Percentiles rank a stretch among this genome's conserved stretches.
Conservation (phyloP, 2,113 vertebrate genomes). For the Tetrax tetrax region DNA sequence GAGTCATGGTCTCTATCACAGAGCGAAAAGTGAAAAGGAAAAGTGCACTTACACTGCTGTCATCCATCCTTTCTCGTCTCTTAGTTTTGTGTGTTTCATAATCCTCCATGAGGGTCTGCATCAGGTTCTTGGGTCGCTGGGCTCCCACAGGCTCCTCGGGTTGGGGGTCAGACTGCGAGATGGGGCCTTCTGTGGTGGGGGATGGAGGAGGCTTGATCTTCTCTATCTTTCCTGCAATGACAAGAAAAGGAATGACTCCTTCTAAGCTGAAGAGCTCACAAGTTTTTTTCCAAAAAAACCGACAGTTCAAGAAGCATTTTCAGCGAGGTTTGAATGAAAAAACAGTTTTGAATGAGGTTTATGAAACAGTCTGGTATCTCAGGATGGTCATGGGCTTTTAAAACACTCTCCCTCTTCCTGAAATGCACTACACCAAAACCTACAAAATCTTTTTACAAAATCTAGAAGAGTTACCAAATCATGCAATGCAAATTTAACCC, state of each 20-base stretch:
- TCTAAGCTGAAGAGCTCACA: constrained; percentile 48
- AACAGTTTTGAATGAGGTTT: neutral
- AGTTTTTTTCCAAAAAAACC: neutral
- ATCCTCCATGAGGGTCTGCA: constrained; percentile 98
- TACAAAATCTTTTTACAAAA: neutral
- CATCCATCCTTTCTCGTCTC: constrained; percentile 90
- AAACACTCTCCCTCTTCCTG: neutral
- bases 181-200: constrained; percentile 85
- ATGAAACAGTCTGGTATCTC: neutral
- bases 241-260: constrained; percentile 52
- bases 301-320: neutral
- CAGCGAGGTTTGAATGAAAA: neutral
- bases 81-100: constrained; percentile 96
- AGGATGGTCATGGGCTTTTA: neutral
- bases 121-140: constrained; percentile 91
- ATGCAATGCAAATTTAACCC: neutral
- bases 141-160: constrained; percentile 85
- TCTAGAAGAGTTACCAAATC: neutral
- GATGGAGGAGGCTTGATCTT: constrained; percentile 90
- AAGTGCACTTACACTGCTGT: constrained; percentile 88
- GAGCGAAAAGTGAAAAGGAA: neutral
- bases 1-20: neutral
- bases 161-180: constrained; percentile 77
- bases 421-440: neutral
- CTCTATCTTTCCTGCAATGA: constrained; percentile 92